Evolutionary conservation across 2,888 invertebrate genomes (phyloP).

Genomic region (Sturmia bella): DNA sequence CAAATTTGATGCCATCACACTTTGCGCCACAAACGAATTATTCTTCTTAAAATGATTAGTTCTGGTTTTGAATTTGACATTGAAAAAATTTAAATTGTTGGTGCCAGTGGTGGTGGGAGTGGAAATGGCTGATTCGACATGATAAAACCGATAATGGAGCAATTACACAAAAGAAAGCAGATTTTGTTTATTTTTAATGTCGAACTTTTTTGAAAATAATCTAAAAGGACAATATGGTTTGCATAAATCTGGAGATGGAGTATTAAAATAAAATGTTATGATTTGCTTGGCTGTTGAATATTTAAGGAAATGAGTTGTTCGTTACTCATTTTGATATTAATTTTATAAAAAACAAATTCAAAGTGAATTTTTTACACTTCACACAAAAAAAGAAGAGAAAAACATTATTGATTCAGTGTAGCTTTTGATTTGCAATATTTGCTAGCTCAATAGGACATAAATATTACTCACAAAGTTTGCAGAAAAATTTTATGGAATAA

Average conservation of each 20-base stretch:
- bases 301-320: too few species aligned
- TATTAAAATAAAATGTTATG: not conserved
- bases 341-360: too few species aligned
- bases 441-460: too few species aligned
- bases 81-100: constrained; percentile 22
- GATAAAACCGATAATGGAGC: constrained; percentile 49
- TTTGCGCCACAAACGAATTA: constrained; percentile 39
- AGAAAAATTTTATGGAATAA: too few species aligned
- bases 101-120: not conserved
- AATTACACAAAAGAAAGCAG: constrained; percentile 61
- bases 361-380: too few species aligned
- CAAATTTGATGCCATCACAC: constrained; percentile 57
- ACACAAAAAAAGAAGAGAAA: too few species aligned
- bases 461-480: too few species aligned
- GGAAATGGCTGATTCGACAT: not conserved
- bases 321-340: too few species aligned
- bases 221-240: constrained; percentile 37
- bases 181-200: constrained; percentile 55
- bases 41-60: constrained; percentile 61
- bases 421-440: too few species aligned
- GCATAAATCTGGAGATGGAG: not conserved
- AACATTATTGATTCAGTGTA: too few species aligned
- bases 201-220: constrained; percentile 38
- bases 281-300: too few species aligned
- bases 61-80: constrained; percentile 62